phyloP scores from a whole-genome alignment of 2,797 vertebrate species.

The Clarias pachynema region DNA sequence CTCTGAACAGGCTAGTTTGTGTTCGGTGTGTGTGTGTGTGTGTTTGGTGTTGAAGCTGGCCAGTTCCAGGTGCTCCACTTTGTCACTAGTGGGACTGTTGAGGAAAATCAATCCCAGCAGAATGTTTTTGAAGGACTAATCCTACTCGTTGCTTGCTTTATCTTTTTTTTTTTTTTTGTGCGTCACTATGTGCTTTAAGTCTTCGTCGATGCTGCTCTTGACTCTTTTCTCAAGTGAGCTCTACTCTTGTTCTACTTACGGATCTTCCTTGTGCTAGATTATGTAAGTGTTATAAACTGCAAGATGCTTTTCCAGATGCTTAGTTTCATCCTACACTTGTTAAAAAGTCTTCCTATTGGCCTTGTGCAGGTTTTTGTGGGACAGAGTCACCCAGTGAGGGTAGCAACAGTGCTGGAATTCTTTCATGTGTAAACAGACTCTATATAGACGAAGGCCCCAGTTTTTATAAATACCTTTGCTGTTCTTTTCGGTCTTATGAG shows the following conservation, averaged over 20 bases:
- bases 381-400: background rate
- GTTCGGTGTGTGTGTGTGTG: background rate
- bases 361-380: background rate
- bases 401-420: background rate
- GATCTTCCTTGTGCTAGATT: background rate
- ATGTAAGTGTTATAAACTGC: background rate
- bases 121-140: background rate
- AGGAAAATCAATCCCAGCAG: background rate
- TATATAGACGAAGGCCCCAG: background rate
- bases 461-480: background rate
- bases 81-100: too few relatives aligned
- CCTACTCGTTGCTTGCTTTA: background rate
- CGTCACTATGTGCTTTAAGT: background rate
- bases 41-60: background rate
- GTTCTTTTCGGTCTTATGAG: background rate
- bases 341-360: background rate
- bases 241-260: background rate
- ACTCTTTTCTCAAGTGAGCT: background rate
- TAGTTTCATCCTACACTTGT: background rate
- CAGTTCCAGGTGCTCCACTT: background rate
- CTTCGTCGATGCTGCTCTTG: background rate
- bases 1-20: background rate
- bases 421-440: background rate
- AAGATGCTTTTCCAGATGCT: background rate
- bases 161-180: background rate